A percentile compares a stretch with the other conserved stretches of the same genome.
Conservation (phyloP, 92 coral and sea anemone species). For the Porites divaricata region DNA sequence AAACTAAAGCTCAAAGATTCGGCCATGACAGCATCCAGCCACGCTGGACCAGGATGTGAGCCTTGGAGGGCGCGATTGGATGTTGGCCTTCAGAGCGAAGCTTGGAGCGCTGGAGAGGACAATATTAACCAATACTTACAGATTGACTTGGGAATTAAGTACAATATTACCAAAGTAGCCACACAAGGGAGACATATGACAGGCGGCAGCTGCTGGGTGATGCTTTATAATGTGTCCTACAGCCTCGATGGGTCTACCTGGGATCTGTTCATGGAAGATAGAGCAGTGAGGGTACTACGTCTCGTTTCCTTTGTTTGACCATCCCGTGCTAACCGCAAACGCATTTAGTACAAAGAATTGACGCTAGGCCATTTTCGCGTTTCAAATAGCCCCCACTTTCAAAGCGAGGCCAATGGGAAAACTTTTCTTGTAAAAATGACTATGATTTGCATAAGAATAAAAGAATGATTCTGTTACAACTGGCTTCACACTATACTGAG, state of each 20-base stretch:
- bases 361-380: too few relatives aligned
- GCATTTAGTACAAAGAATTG: too few relatives aligned
- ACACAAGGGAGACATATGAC: slow-evolving; percentile 64
- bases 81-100: slow-evolving; percentile 46
- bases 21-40: slow-evolving; percentile 42
- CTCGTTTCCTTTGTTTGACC: too few relatives aligned
- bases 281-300: slow-evolving; percentile 2
- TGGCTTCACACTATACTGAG: too few relatives aligned
- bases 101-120: slow-evolving; percentile 66
- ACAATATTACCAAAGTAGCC: slow-evolving; percentile 34
- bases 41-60: slow-evolving; percentile 24
- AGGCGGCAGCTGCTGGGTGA: slow-evolving; percentile 57
- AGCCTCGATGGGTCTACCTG: slow-evolving; percentile 47
- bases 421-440: too few relatives aligned
- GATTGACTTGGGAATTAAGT: slow-evolving; percentile 38
- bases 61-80: slow-evolving; percentile 49
- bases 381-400: too few relatives aligned
- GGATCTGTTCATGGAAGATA: slow-evolving; percentile 30
- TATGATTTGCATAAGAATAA: too few relatives aligned
- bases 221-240: slow-evolving; percentile 30
- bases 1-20: slow-evolving; percentile 22
- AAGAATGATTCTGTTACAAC: too few relatives aligned
- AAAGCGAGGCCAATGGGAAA: too few relatives aligned
- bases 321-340: neutral
- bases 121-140: slow-evolving; percentile 48